phyloP scores from a whole-genome alignment of 2,888 invertebrate species.

The Nudaria mundana region DNA sequence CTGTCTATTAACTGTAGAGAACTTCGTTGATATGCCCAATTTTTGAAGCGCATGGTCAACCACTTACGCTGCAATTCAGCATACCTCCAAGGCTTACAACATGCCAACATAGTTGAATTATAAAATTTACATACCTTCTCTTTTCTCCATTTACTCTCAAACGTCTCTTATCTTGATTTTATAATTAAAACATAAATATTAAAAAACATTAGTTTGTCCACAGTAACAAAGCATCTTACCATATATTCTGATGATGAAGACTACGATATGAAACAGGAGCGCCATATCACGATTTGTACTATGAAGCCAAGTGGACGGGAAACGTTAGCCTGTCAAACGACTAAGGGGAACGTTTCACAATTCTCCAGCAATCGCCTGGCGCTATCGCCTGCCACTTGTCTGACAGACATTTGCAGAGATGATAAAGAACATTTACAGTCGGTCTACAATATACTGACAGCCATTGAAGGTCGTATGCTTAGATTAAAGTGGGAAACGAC shows the following conservation, averaged over 20 bases:
- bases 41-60: too few relatives aligned
- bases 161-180: too few relatives aligned
- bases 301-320: constrained; percentile 58
- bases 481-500: constrained; percentile 57
- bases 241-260: constrained; percentile 26
- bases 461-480: constrained; percentile 65
- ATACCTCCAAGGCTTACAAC: too few relatives aligned
- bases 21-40: too few relatives aligned
- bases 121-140: too few relatives aligned
- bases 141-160: too few relatives aligned
- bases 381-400: constrained; percentile 41
- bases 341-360: neutral
- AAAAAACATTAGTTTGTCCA: constrained; percentile 18
- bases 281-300: constrained; percentile 26
- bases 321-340: constrained; percentile 48
- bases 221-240: constrained; percentile 46
- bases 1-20: too few relatives aligned
- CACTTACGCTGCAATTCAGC: too few relatives aligned
- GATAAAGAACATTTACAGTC: constrained; percentile 54
- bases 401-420: constrained; percentile 49
- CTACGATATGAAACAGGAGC: neutral
- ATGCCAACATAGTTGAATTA: too few relatives aligned
- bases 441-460: constrained; percentile 55
- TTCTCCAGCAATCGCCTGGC: constrained; percentile 10
- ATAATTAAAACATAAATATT: too few relatives aligned